These are phyloP conservation scores for Ploceus nigricollis DNA, from an alignment of 2,113 vertebrate genomes.

Conservation along the genomic window DNA sequence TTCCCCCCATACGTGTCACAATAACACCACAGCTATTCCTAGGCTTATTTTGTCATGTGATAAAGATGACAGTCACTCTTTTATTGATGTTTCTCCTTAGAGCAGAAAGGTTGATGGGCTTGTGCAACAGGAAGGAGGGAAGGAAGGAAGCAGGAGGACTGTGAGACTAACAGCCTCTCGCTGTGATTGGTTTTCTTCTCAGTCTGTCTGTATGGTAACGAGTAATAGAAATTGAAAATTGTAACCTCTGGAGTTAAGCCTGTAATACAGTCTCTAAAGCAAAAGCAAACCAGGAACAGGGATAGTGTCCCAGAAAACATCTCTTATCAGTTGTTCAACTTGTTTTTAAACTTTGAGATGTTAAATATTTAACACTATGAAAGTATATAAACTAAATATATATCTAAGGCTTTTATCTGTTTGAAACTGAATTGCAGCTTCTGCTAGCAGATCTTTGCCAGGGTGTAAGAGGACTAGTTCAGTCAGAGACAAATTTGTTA, in stretches of 20 bases:
- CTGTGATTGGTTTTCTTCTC: neutral
- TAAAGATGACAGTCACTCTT: neutral
- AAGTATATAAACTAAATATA: neutral
- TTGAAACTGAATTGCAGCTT: neutral
- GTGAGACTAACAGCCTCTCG: neutral
- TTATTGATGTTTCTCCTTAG: neutral
- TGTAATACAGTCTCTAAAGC: neutral
- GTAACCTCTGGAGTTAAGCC: neutral
- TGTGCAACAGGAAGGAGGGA: conserved; percentile 14
- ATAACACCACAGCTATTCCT: neutral
- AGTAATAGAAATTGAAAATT: neutral
- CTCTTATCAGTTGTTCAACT: neutral
- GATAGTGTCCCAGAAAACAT: neutral
- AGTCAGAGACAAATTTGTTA: neutral
- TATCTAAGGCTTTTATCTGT: neutral
- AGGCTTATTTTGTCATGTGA: neutral
- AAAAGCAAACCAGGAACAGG: neutral
- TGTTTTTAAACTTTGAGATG: neutral
- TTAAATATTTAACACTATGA: neutral
- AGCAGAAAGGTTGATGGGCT: neutral
- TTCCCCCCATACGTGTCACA: accelerated
- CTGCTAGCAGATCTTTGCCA: neutral
- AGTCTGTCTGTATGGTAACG: neutral
- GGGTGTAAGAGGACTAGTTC: neutral
- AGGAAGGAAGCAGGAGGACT: neutral